Conservation (phyloP, 2,797 vertebrate genomes). For the Phalanger gymnotis region DNA sequence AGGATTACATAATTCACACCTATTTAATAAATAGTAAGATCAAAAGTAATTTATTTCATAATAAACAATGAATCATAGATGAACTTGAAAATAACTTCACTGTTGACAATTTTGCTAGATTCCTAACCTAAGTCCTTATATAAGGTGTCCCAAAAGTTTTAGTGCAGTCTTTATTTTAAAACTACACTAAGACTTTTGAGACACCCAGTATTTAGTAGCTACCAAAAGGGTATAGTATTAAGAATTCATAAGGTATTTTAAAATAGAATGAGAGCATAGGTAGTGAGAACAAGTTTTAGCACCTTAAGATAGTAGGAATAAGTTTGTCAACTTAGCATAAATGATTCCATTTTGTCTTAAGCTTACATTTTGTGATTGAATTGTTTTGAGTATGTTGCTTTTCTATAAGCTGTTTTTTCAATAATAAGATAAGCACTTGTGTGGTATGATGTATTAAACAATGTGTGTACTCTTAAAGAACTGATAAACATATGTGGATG, state of each 20-base stretch:
- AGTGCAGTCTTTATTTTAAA: neutral
- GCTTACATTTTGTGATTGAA: neutral
- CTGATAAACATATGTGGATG: neutral
- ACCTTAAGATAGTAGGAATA: neutral
- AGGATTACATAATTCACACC: neutral
- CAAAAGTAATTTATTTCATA: constrained; percentile 20
- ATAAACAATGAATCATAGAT: constrained; percentile 39
- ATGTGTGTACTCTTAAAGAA: neutral
- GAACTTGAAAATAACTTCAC: constrained; percentile 46
- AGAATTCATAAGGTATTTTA: neutral
- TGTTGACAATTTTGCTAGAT: constrained; percentile 39
- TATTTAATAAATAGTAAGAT: constrained; percentile 61
- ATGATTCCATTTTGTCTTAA: neutral
- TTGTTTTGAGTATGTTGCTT: neutral
- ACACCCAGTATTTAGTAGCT: neutral
- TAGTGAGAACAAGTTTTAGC: constrained; percentile 42
- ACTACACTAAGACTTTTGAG: neutral
- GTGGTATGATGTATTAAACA: neutral
- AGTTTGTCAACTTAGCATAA: neutral
- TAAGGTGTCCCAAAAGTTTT: neutral
- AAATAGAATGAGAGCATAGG: neutral
- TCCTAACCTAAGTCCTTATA: neutral
- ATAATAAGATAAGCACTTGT: neutral
- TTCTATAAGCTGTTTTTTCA: neutral
- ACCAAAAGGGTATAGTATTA: neutral